phyloP scores from a whole-genome alignment of 2,797 vertebrate species.

The Taenioides sp. region DNA sequence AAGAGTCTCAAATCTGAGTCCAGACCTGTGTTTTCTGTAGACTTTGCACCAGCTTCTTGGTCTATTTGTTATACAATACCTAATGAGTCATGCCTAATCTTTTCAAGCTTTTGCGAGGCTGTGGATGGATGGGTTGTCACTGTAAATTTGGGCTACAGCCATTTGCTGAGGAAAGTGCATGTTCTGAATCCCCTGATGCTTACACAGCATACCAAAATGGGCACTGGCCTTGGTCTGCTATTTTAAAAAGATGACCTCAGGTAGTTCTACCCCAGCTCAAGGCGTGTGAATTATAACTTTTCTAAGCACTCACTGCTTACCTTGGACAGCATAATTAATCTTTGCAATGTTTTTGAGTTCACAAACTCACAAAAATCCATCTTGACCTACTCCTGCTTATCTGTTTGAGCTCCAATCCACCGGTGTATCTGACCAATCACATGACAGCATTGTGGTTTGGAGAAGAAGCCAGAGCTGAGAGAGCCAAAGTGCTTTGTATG shows the following conservation, averaged over 20 bases:
- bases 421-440: not conserved
- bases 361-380: not conserved
- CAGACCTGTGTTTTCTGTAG: not conserved
- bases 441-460: not conserved
- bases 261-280: not conserved
- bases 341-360: not conserved
- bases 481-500: not conserved
- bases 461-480: not conserved
- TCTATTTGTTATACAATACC: conserved; percentile 1
- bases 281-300: conserved; percentile 3
- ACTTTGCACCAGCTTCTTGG: not conserved
- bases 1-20: not conserved
- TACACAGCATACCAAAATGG: conserved; percentile 6
- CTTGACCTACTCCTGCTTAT: not conserved
- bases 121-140: conserved; percentile 9
- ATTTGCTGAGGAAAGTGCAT: conserved; percentile 3
- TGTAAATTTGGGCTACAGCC: conserved; percentile 1
- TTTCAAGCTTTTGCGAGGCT: conserved; percentile 1
- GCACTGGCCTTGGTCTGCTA: conserved; percentile 8
- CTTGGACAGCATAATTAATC: not conserved
- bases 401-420: not conserved
- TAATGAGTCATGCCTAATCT: conserved; percentile 1
- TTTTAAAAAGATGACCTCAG: conserved; percentile 22
- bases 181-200: conserved; percentile 7
- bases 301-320: not conserved